Percentiles rank a stretch among this genome's conserved stretches.
Evolutionary conservation across 2,888 invertebrate species (phyloP).

Genomic region (Parelbella ahira): DNA sequence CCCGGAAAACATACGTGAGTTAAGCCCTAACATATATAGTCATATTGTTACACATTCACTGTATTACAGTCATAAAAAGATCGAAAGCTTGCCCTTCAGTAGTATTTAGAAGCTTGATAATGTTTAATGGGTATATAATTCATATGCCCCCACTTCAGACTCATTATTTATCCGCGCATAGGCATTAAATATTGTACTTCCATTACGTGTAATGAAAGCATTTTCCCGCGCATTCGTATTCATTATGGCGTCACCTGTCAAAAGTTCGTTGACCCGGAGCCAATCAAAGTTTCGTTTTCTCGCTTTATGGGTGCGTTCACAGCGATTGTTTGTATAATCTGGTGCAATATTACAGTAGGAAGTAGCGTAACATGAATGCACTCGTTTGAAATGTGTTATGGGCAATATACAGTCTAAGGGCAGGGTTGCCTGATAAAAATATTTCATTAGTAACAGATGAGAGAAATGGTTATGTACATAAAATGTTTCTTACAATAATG

Average conservation of each 20-base stretch:
- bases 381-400: constrained; percentile 28
- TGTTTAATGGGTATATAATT: too few relatives aligned
- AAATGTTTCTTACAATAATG: too few relatives aligned
- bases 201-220: constrained; percentile 25
- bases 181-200: constrained; percentile 14
- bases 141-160: too few relatives aligned
- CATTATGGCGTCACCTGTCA: constrained; percentile 51
- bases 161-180: constrained; percentile 19
- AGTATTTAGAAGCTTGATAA: too few relatives aligned
- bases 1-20: too few relatives aligned
- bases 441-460: too few relatives aligned
- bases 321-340: constrained; percentile 68
- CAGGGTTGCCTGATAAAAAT: constrained; percentile 14
- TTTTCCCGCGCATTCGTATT: constrained; percentile 27
- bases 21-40: too few relatives aligned
- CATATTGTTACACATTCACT: too few relatives aligned
- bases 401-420: constrained; percentile 33
- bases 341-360: constrained; percentile 55
- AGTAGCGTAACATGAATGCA: constrained; percentile 34
- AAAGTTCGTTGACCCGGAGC: constrained; percentile 51
- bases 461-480: too few relatives aligned
- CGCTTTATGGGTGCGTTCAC: constrained; percentile 70
- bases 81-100: too few relatives aligned
- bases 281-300: constrained; percentile 60
- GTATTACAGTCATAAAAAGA: too few relatives aligned